Base-by-base conservation (phyloP, 1,140 invertebrate genomes). In the Phenacoccus solenopsis region DNA sequence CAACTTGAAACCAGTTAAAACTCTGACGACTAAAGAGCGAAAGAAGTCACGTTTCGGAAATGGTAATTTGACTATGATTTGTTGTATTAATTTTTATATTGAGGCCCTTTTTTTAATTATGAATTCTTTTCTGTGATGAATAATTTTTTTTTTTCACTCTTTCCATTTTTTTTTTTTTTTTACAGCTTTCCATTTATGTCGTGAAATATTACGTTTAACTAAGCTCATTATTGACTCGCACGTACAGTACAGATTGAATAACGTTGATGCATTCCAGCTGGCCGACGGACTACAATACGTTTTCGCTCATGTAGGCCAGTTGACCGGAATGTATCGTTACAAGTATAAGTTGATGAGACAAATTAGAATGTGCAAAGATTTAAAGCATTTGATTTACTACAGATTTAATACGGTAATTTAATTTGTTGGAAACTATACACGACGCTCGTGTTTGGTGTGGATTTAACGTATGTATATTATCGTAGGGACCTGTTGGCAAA, bases 301-400 rank as follows among this genome's bases (percentile, higher is more conserved):
- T 57, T 99, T 99, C 81, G 94, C 97, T 21, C 98, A 99, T 78
- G 97, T 99, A 27, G 98, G 98, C 10, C 98, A 99, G 80, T 81
- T 99, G 16, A 99, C 98, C 3, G 98, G 98, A 78, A 99, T 99
- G 98, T 99, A 99, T 81, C 84, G 98, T 59, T 99, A 98, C 83
- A 99, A 98, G 77, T 99, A 99, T 81, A 99, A 99, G 79, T 82
- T 99, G 16, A 99, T 99, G 97, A 87, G 95, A 77, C 98, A 99
- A 83, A 98, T 99, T 73, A 82, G 98, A 68, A 99, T 99, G 97
- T 99, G 97, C 83, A 99, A 99, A 80, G 98, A 99, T 82, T 83
- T 99, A 72, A 99, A 99, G 77, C 98, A 99, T 85, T 82, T 99
- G 68, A 97, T 99, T 71, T 99, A 99, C 80, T 99, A 99, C 81